These are phyloP conservation scores for Drosophila nasuta DNA, from an alignment of 1,140 invertebrate genomes.

Conservation along the genomic window DNA sequence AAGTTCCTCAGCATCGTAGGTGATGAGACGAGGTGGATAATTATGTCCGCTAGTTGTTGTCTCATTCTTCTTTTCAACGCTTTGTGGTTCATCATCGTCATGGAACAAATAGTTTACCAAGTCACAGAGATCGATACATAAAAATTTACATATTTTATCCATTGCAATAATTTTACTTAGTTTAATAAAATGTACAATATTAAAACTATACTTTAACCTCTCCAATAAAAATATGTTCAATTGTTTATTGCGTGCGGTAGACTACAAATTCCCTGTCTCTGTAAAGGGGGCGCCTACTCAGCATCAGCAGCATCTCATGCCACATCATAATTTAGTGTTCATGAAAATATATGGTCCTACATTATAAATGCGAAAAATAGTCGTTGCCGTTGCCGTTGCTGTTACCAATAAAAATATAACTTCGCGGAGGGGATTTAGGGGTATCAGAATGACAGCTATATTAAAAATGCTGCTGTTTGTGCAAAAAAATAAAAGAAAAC, in stretches of 20 bases:
- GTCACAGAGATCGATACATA: conserved; percentile 22
- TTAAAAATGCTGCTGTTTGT: conserved; percentile 79
- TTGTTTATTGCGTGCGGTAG: conserved; percentile 35
- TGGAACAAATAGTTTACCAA: neutral
- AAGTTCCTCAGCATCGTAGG: conserved; percentile 59
- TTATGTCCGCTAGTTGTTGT: conserved; percentile 8
- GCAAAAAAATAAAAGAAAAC: conserved; percentile 76
- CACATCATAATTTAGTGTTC: conserved; percentile 72
- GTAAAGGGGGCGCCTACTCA: conserved; percentile 48
- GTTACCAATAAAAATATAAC: conserved; percentile 64
- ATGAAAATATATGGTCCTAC: conserved; percentile 71
- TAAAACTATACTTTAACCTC: neutral
- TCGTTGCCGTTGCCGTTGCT: conserved; percentile 34
- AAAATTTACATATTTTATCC: conserved; percentile 31
- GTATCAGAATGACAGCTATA: conserved; percentile 65
- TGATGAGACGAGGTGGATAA: conserved; percentile 54
- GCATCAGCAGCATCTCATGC: conserved; percentile 11
- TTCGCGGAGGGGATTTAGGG: conserved; percentile 5
- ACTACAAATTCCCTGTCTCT: conserved; percentile 1
- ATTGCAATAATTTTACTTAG: conserved; percentile 12
- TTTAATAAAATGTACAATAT: neutral
- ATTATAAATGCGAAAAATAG: conserved; percentile 82
- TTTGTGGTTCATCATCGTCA: too few species aligned
- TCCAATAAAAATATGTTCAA: conserved; percentile 5
- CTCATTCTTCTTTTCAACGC: neutral